A percentile compares a stretch with the other conserved stretches of the same genome.
Conservation (phyloP, 2,888 invertebrate genomes). For the Pandemis heparana region DNA sequence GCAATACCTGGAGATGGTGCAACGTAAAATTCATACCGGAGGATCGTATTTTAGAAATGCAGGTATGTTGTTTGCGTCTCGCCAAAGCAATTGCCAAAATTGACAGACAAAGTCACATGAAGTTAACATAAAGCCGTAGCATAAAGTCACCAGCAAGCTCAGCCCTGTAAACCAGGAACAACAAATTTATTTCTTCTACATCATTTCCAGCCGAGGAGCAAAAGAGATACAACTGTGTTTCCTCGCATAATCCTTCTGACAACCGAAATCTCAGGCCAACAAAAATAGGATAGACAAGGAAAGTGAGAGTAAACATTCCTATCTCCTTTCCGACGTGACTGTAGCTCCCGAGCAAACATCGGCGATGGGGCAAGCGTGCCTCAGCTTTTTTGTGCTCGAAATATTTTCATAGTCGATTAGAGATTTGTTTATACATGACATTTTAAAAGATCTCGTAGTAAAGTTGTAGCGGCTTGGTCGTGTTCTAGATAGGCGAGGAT, state of each 20-base stretch:
- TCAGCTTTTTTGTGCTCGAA: slow-evolving; percentile 38
- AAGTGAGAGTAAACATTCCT: slow-evolving; percentile 39
- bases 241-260: background rate
- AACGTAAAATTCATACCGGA: too few relatives aligned
- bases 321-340: slow-evolving; percentile 40
- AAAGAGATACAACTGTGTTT: background rate
- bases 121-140: too few relatives aligned
- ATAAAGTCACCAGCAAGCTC: too few relatives aligned
- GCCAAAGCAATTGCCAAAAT: too few relatives aligned
- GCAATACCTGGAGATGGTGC: too few relatives aligned
- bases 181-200: too few relatives aligned
- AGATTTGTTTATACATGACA: slow-evolving; percentile 6
- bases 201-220: too few relatives aligned
- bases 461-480: background rate
- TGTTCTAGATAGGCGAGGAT: background rate
- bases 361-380: slow-evolving; percentile 46
- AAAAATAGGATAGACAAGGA: slow-evolving; percentile 21
- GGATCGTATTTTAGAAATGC: too few relatives aligned
- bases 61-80: too few relatives aligned
- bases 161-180: too few relatives aligned
- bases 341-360: slow-evolving; percentile 43
- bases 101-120: too few relatives aligned
- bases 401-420: slow-evolving; percentile 19
- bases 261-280: background rate
- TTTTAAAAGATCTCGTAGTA: background rate